A percentile compares a stretch with the other conserved stretches of the same genome.
Conservation (phyloP, 1,140 invertebrate species). For the Dendroctonus valens region DNA sequence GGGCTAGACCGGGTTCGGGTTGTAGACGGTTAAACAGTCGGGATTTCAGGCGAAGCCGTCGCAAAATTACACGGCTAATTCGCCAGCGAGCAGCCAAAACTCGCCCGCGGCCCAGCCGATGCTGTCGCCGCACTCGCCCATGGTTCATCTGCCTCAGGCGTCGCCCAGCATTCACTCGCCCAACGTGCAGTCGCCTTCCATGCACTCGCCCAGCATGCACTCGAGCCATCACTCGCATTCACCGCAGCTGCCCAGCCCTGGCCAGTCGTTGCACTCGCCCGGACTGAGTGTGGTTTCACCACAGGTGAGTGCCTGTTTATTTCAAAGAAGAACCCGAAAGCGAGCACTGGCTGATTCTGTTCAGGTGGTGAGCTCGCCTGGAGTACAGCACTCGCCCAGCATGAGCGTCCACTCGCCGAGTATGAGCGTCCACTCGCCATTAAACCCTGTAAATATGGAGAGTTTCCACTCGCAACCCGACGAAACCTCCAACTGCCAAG, state of each 20-base stretch:
- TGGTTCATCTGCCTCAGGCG: slow-evolving; percentile 16
- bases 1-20: background rate
- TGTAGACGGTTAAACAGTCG: background rate
- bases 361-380: slow-evolving; percentile 18
- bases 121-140: slow-evolving; percentile 34
- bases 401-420: slow-evolving; percentile 13
- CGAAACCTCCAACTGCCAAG: background rate
- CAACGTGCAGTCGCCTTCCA: slow-evolving; percentile 10
- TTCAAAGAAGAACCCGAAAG: too few species aligned
- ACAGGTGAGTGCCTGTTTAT: slow-evolving; percentile 4
- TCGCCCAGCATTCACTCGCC: slow-evolving; percentile 32
- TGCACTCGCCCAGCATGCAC: slow-evolving; percentile 12
- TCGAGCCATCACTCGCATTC: slow-evolving; percentile 27
- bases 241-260: slow-evolving; percentile 26
- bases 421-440: slow-evolving; percentile 8
- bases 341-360: background rate
- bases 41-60: slow-evolving; percentile 31
- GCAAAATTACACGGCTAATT: slow-evolving; percentile 41
- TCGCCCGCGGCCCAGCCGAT: slow-evolving; percentile 42
- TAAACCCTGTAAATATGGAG: slow-evolving; percentile 45
- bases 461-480: slow-evolving; percentile 38
- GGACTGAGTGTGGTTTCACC: slow-evolving; percentile 19
- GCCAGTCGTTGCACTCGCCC: slow-evolving; percentile 20
- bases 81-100: slow-evolving; percentile 36
- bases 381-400: slow-evolving; percentile 28